A percentile compares a stretch with the other conserved stretches of the same genome.
These are phyloP conservation scores for Nudaria mundana DNA, from an alignment of 2,888 invertebrate genomes.

Conservation along the genomic window DNA sequence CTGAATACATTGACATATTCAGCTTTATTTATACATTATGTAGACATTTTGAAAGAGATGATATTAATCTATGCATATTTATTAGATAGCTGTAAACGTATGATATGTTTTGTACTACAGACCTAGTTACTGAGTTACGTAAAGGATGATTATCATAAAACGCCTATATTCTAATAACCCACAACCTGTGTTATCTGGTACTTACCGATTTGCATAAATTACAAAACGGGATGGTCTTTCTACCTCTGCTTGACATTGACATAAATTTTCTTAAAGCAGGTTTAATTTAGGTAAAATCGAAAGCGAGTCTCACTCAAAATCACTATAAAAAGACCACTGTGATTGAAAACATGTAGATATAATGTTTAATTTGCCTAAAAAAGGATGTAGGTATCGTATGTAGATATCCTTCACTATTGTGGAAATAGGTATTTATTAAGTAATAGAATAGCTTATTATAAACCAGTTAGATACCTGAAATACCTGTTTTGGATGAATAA, in stretches of 20 bases:
- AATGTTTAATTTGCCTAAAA: no score
- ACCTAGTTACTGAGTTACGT: conserved; percentile 7
- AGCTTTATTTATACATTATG: conserved; percentile 36
- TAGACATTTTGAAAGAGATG: conserved; percentile 40
- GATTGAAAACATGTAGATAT: no score
- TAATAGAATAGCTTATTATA: no score
- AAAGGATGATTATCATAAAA: conserved; percentile 6
- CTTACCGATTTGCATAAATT: conserved; percentile 21
- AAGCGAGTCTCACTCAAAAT: conserved; percentile 47
- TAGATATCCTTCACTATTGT: no score
- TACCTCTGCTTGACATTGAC: conserved; percentile 68
- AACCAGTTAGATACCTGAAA: no score
- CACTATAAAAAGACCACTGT: no score
- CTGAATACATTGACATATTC: conserved; percentile 57
- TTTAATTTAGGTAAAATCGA: conserved; percentile 50
- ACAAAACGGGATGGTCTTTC: conserved; percentile 46
- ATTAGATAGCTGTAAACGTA: not conserved
- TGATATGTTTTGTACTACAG: conserved; percentile 5
- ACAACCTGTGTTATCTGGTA: conserved; percentile 8
- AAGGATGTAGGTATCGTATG: no score
- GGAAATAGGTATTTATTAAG: no score
- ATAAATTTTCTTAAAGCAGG: conserved; percentile 61
- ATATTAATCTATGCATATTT: conserved; percentile 27
- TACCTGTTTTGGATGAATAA: no score
- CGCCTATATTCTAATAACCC: conserved; percentile 12